Evolutionary conservation across 2,113 vertebrate species (phyloP).

Genomic region (Benitochromis conjunctus): DNA sequence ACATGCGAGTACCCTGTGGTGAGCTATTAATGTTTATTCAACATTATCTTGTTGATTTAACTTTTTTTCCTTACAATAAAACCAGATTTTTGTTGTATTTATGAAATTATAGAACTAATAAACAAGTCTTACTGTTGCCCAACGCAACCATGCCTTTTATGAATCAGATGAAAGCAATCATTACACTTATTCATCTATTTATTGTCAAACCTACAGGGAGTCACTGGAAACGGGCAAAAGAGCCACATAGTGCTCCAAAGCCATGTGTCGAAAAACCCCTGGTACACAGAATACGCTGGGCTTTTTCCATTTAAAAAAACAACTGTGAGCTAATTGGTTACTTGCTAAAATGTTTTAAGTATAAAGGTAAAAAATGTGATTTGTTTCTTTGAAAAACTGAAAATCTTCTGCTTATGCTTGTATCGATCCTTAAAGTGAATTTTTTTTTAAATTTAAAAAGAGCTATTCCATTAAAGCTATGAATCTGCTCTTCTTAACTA

Average conservation of each 20-base stretch:
- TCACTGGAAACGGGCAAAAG: too few relatives aligned
- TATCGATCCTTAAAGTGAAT: background rate
- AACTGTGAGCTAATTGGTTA: background rate
- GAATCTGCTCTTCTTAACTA: background rate
- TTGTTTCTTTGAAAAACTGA: background rate
- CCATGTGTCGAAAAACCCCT: fast-evolving
- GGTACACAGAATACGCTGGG: background rate
- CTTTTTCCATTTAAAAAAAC: background rate
- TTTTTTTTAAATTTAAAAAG: background rate
- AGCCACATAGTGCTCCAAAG: background rate
- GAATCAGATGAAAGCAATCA: background rate
- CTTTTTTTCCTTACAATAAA: background rate
- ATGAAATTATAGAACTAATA: background rate
- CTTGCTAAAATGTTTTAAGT: background rate
- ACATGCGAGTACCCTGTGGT: background rate
- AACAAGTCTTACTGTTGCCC: background rate
- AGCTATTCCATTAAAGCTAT: background rate
- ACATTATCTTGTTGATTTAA: background rate
- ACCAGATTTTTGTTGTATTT: background rate
- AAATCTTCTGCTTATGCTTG: background rate
- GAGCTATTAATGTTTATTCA: background rate
- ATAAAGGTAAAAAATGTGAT: background rate
- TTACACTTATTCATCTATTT: background rate
- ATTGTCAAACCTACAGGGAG: background rate
- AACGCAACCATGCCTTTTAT: background rate